A percentile compares a stretch with the other conserved stretches of the same genome.
Conservation (phyloP, 1,140 invertebrate species). For the Drosophila baimaii region DNA sequence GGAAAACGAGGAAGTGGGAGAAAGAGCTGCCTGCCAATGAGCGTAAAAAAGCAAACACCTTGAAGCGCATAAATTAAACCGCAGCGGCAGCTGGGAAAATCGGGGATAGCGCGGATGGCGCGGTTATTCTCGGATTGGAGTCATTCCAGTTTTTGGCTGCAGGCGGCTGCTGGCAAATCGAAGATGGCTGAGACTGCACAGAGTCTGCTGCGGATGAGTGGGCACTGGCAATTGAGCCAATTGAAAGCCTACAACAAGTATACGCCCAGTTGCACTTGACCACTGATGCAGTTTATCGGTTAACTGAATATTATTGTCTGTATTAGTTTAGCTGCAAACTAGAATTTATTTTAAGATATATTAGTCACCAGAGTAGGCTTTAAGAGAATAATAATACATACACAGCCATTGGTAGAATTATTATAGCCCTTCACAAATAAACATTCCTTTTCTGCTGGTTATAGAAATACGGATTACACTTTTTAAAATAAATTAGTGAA, state of each 20-base stretch:
- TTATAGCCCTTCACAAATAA: too few species aligned
- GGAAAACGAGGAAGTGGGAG: conserved; percentile 33
- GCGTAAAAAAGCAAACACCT: conserved; percentile 59
- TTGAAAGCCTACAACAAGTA: conserved; percentile 43
- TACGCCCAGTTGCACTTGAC: conserved; percentile 51
- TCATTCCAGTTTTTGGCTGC: conserved; percentile 39
- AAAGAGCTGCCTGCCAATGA: conserved; percentile 41
- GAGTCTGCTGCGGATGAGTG: conserved; percentile 37
- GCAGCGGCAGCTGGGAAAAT: conserved; percentile 24
- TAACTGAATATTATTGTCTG: neutral
- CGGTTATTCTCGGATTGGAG: neutral
- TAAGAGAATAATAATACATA: too few species aligned
- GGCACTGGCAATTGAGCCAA: conserved; percentile 58
- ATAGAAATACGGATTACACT: too few species aligned
- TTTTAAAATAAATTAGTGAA: too few species aligned
- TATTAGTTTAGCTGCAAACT: neutral
- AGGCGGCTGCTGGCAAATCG: conserved; percentile 27
- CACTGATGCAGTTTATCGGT: neutral
- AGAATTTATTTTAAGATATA: neutral
- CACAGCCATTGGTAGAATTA: too few species aligned
- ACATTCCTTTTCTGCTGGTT: too few species aligned
- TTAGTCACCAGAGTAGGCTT: too few species aligned
- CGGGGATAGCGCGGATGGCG: neutral
- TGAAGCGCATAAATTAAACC: conserved; percentile 49
- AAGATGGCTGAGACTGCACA: conserved; percentile 37